These are phyloP conservation scores for Aelia acuminata DNA, from an alignment of 2,888 invertebrate genomes.

Conservation along the genomic window DNA sequence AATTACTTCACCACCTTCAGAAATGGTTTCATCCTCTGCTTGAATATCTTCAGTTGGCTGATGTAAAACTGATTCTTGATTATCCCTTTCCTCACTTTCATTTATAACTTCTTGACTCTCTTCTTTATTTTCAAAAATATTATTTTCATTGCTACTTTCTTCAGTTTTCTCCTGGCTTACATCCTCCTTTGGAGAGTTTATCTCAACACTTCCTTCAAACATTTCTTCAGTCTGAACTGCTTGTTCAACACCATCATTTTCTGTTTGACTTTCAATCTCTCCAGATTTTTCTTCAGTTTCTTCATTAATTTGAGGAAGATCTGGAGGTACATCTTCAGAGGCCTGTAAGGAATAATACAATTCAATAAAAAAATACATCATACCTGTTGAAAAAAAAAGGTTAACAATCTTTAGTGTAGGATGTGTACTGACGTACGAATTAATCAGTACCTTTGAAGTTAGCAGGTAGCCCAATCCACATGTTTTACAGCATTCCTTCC, in stretches of 20 bases:
- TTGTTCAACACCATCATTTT: slow-evolving; percentile 61
- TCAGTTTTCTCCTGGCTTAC: slow-evolving; percentile 59
- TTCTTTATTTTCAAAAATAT: slow-evolving; percentile 60
- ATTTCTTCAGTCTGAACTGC: slow-evolving; percentile 68
- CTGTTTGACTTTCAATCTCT: slow-evolving; percentile 68
- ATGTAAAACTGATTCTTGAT: slow-evolving; percentile 58
- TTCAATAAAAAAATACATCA: not conserved
- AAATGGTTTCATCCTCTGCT: slow-evolving; percentile 65
- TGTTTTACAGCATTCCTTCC: not conserved
- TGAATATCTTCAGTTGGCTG: slow-evolving; percentile 67
- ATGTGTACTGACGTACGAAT: not conserved
- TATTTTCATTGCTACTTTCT: slow-evolving; percentile 65
- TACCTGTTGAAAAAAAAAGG: not conserved
- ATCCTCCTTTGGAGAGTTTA: not conserved
- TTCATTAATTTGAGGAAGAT: slow-evolving; percentile 61
- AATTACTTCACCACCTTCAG: slow-evolving; percentile 65
- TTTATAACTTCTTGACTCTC: slow-evolving; percentile 63
- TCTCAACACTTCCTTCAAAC: slow-evolving; percentile 14
- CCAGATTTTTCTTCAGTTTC: slow-evolving; percentile 66
- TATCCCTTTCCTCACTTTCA: slow-evolving; percentile 57
- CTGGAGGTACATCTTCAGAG: slow-evolving; percentile 58
- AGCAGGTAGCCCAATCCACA: not conserved
- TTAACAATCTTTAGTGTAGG: not conserved
- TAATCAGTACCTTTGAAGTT: not conserved
- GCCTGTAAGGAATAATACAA: slow-evolving; percentile 12